Base-by-base conservation (phyloP, 1,140 invertebrate genomes). In the Neomicropteryx cornuta region DNA sequence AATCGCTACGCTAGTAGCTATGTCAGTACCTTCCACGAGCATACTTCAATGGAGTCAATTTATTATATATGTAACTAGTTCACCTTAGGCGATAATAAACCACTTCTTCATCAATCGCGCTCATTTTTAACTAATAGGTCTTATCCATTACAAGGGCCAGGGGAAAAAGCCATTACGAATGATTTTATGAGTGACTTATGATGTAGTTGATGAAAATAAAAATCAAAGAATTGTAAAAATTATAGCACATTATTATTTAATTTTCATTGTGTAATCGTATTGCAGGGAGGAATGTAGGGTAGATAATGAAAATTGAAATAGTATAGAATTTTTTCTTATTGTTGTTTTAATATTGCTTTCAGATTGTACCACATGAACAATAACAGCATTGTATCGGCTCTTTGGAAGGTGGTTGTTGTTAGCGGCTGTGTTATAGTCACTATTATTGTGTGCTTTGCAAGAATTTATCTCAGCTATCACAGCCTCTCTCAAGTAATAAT, bases 401-500 rank as follows among this genome's bases (percentile, higher is more conserved):
- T 84, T 42, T 85, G 81, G 73, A 76, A 81, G 55, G 66, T 75
- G 39, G 61, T 78, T 27, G 75, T 83, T 45, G 72, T 81, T 37
- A 62, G 69, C 14, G 66, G 66, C 28, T 80, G 77, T 49, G 57
- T 82, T 44, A 51, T 62, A 18, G 50, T 75, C 46, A 72, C 83
- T 31, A 42, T 70, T 33, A 55, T 82, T 45, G 81, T 86, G 20
- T 74, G 75, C 41, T 71, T 78, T 46, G 80, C 73, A 49, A 67
- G 81, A 56, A 77, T 93, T 33, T 94, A 93, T 60, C 66, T 95
- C 39, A 75, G 83, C 47, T 95, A 95, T 58, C 90, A 95, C 60
- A 84, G 86, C 23, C 72, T 74, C 50, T 66, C 70, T 20, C 90
- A 95, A 73, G 87, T 95, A 18, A 43, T 88, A 3, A 81, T 79